These are phyloP conservation scores for Antidorcas marsupialis DNA, from an alignment of 2,113 vertebrate genomes.

Conservation along the genomic window DNA sequence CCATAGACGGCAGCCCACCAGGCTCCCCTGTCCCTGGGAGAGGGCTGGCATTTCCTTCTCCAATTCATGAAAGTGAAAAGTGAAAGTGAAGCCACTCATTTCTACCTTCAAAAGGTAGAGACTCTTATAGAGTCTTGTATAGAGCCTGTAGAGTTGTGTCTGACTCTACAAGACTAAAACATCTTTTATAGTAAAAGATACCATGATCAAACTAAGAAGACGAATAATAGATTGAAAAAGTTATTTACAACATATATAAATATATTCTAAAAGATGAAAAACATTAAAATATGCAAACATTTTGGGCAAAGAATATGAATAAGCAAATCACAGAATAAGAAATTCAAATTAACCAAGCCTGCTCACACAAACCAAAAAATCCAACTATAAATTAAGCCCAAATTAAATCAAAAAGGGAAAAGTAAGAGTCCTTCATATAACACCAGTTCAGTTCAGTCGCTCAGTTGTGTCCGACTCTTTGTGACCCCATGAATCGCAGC, in stretches of 20 bases:
- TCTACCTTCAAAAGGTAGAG: too few relatives aligned
- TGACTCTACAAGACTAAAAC: background rate
- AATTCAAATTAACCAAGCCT: background rate
- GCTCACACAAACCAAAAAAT: background rate
- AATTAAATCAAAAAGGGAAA: background rate
- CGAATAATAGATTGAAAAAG: background rate
- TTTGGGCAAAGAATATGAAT: background rate
- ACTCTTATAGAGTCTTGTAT: too few relatives aligned
- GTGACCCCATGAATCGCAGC: too few relatives aligned
- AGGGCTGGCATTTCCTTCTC: too few relatives aligned
- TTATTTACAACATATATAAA: background rate
- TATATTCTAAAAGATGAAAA: background rate
- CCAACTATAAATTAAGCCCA: background rate
- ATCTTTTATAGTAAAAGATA: background rate
- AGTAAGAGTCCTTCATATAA: background rate
- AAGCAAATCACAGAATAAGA: background rate
- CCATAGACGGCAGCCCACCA: too few relatives aligned
- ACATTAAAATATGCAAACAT: background rate
- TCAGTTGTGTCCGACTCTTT: too few relatives aligned
- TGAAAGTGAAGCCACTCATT: too few relatives aligned
- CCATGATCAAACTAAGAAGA: background rate
- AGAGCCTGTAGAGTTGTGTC: too few relatives aligned
- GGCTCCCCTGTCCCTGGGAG: too few relatives aligned
- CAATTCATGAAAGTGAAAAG: too few relatives aligned
- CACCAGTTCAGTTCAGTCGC: background rate